These are phyloP conservation scores for Mycteria americana DNA, from an alignment of 2,797 vertebrate species.

Conservation along the genomic window DNA sequence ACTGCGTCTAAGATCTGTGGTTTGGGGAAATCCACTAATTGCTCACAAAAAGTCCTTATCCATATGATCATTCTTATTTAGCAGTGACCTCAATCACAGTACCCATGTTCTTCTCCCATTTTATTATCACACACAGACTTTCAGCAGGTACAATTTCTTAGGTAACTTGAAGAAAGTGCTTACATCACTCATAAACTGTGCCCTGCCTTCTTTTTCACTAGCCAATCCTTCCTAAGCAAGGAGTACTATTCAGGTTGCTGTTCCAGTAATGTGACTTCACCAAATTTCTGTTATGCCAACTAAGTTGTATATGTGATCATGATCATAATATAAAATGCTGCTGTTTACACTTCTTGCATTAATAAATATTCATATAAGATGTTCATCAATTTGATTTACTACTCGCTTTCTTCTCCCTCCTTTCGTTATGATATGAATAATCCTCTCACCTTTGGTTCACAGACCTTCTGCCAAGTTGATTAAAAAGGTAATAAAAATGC, in stretches of 20 bases:
- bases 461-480: neutral
- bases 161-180: neutral
- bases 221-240: neutral
- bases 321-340: neutral
- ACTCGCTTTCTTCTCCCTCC: neutral
- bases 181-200: neutral
- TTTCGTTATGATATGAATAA: neutral
- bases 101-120: neutral
- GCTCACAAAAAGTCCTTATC: neutral
- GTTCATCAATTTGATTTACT: neutral
- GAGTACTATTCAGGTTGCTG: neutral
- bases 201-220: neutral
- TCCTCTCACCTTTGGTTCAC: neutral
- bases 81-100: neutral
- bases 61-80: neutral
- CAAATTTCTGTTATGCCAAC: neutral
- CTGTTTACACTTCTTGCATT: neutral
- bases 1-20: neutral
- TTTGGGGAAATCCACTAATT: neutral
- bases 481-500: neutral
- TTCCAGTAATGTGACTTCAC: neutral
- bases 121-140: neutral
- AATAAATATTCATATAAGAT: neutral
- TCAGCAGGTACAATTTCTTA: neutral
- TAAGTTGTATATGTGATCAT: neutral